These are phyloP conservation scores for Parus major DNA, from an alignment of 2,113 vertebrate species.

Conservation along the genomic window DNA sequence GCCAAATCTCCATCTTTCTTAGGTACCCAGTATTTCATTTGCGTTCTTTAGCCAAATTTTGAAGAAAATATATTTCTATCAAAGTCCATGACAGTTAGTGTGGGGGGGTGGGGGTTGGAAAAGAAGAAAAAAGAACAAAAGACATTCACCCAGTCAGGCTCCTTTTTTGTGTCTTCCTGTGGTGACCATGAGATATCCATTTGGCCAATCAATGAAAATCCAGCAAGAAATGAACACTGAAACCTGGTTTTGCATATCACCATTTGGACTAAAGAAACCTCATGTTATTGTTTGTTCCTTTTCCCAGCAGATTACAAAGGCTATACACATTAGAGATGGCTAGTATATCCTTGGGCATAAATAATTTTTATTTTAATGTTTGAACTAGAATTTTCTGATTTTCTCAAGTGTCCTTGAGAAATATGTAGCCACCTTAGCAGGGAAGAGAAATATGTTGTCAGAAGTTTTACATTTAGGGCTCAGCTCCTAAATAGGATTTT, in stretches of 20 bases:
- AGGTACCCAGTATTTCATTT: not conserved
- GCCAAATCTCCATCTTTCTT: not conserved
- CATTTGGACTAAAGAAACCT: not conserved
- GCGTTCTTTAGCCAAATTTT: not conserved
- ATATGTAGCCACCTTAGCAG: not conserved
- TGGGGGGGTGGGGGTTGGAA: no score
- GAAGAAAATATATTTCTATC: not conserved
- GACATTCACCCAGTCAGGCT: rapidly evolving
- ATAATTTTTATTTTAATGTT: not conserved
- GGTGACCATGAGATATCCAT: not conserved
- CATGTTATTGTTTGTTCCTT: not conserved
- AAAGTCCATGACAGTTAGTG: not conserved
- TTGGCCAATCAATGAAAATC: not conserved
- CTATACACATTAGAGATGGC: not conserved
- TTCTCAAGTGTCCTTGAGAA: not conserved
- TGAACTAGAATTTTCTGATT: not conserved
- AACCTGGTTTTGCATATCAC: not conserved
- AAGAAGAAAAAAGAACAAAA: not conserved
- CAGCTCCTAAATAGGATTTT: not conserved
- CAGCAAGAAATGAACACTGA: not conserved
- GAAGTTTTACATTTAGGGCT: not conserved
- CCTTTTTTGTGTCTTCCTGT: not conserved
- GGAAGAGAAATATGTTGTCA: not conserved
- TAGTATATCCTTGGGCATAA: not conserved
- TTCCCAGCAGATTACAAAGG: not conserved